Percentiles rank a stretch among this genome's conserved stretches.
Conservation (phyloP, 2,888 invertebrate genomes). For the Taphrorychus bicolor region DNA sequence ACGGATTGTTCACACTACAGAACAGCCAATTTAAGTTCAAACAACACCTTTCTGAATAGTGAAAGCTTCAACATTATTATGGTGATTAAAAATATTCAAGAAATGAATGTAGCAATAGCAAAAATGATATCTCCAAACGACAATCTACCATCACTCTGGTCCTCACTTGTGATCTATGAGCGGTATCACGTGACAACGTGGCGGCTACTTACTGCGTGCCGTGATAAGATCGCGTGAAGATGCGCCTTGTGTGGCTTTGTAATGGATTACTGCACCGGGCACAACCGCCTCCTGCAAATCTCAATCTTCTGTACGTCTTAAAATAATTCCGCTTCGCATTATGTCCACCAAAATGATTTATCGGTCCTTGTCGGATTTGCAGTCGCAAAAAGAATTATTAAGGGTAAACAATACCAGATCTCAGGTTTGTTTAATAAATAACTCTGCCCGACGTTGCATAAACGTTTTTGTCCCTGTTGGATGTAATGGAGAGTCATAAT, state of each 20-base stretch:
- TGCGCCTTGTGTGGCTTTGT: slow-evolving; percentile 33
- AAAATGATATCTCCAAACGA: too few species aligned
- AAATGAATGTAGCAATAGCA: too few species aligned
- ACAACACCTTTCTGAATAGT: too few species aligned
- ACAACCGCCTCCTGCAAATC: slow-evolving; percentile 15
- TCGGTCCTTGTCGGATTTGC: neutral
- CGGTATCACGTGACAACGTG: slow-evolving; percentile 37
- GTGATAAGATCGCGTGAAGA: slow-evolving; percentile 41
- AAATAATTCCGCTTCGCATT: slow-evolving; percentile 5
- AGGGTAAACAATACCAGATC: neutral
- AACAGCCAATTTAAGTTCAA: too few species aligned
- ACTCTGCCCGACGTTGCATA: too few species aligned
- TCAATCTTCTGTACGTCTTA: slow-evolving; percentile 15
- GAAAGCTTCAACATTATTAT: too few species aligned
- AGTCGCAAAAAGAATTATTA: neutral
- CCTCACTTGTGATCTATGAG: slow-evolving; percentile 30
- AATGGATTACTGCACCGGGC: slow-evolving; percentile 3
- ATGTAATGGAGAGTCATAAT: neutral
- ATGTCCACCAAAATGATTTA: neutral
- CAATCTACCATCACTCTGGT: neutral
- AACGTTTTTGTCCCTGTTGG: too few species aligned
- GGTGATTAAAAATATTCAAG: too few species aligned
- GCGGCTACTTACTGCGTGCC: slow-evolving; percentile 31
- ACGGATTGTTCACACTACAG: too few species aligned
- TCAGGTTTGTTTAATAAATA: neutral